phyloP scores from a whole-genome alignment of 2,888 invertebrate genomes.

The Gibbula magus region DNA sequence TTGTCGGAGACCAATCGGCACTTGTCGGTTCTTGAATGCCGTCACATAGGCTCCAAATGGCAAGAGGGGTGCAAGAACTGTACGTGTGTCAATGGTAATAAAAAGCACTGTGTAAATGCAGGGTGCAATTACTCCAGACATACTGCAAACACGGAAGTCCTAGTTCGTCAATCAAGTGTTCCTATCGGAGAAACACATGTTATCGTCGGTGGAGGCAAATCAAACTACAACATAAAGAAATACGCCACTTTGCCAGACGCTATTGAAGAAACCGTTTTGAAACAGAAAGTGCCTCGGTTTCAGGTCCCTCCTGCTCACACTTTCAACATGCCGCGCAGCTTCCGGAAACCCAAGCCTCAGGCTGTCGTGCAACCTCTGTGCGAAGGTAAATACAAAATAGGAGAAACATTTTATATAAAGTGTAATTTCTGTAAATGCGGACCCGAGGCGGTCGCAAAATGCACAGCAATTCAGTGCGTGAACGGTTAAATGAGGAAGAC shows the following conservation, averaged over 20 bases:
- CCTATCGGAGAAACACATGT: background rate
- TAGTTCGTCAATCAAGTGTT: background rate
- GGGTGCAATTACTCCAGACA: conserved; percentile 15
- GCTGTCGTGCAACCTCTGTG: background rate
- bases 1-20: background rate
- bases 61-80: conserved; percentile 21
- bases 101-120: background rate
- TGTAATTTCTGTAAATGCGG: conserved; percentile 26
- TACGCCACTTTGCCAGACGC: background rate
- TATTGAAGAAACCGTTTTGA: background rate
- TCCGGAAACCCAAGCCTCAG: background rate
- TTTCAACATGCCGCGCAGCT: background rate
- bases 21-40: background rate
- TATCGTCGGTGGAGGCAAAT: background rate
- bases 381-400: conserved; percentile 23
- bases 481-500: background rate
- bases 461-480: conserved; percentile 1
- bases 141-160: background rate
- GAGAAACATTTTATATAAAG: conserved; percentile 22
- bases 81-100: background rate
- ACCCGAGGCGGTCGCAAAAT: background rate
- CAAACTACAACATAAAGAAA: background rate
- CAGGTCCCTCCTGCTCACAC: background rate
- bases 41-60: conserved; percentile 2
- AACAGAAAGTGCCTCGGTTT: background rate